Conservation (phyloP, 2,888 invertebrate species). For the Ellobium chinense region DNA sequence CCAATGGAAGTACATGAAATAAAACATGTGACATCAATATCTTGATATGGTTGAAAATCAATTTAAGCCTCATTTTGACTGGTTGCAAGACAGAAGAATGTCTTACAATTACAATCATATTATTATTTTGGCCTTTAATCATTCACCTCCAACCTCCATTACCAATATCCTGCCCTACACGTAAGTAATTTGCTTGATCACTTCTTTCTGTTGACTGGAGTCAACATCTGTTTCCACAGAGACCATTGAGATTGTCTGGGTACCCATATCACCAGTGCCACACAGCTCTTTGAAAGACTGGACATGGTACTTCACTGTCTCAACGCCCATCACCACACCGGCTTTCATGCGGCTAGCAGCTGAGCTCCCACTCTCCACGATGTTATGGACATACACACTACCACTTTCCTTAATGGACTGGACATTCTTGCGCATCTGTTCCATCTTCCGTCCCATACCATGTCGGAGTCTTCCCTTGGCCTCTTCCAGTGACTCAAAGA, state of each 20-base stretch:
- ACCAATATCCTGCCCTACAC: too few species aligned
- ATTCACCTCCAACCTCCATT: too few species aligned
- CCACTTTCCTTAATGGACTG: slow-evolving; percentile 60
- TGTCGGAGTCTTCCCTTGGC: slow-evolving; percentile 64
- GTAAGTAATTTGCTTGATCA: slow-evolving; percentile 67
- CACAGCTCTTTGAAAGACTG: slow-evolving; percentile 76
- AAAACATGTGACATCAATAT: too few species aligned
- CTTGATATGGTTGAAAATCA: too few species aligned
- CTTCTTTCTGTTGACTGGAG: slow-evolving; percentile 61
- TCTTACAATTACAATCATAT: too few species aligned
- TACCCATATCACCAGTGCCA: slow-evolving; percentile 75
- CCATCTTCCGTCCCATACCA: slow-evolving; percentile 69
- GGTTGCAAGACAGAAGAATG: too few species aligned
- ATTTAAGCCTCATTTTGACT: too few species aligned
- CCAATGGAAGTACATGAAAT: too few species aligned
- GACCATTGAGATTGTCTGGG: slow-evolving; percentile 74
- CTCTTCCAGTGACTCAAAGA: slow-evolving; percentile 71
- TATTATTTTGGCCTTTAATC: too few species aligned
- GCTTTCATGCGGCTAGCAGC: slow-evolving; percentile 69
- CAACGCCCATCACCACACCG: slow-evolving; percentile 71
- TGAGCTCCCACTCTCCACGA: slow-evolving; percentile 67
- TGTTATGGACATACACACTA: slow-evolving; percentile 67
- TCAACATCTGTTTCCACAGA: slow-evolving; percentile 74
- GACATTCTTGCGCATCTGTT: slow-evolving; percentile 66
- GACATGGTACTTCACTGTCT: slow-evolving; percentile 73